Base-by-base conservation (phyloP, 2,888 invertebrate genomes). In the Chrysodeixis includens region DNA sequence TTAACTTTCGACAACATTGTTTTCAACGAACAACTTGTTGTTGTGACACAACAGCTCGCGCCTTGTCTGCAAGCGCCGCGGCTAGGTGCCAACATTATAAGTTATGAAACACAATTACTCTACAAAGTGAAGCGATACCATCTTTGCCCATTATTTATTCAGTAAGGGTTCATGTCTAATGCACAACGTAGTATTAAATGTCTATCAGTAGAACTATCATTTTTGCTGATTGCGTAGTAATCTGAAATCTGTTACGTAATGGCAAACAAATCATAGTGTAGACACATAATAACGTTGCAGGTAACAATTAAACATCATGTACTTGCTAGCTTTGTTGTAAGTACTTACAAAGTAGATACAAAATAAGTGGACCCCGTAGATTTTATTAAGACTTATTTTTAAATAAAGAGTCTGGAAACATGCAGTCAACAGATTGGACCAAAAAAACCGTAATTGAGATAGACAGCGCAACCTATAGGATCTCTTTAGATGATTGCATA, bases 81-180 rank as follows among this genome's bases (percentile, higher is more conserved):
- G 64, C 55, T 14, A 22, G 40, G 69, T 68, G 71, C 66, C 56
- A 71, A 68, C 56, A 44, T n/a, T 40, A 40, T 40, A 40, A 63
- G 62, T 62, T 56, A 44, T 67, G 57, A 68, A 53, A 69, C 7
- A 54, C 59, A 56, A 70, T 69, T 63, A 73, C 40, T 62, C 67
- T 51, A 61, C 30, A 58, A 65, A 73, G 54, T 57, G 68, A 32
- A 6, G 56, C 30, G 84, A 85, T 85, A 82, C n/a, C 54, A 84
- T 84, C 82, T 71, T 62, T 73, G 52, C 22, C 61, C 67, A 78
- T 86, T 78, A 84, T 75, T 84, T 79, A 86, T 86, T 84, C 83
- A 86, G 59, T 63, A 55, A 54, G 35, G 32, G 66, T 63, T 67
- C 69, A 57, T 75, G 74, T 81, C 46, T 61, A 61, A 69, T 75